Percentiles rank a stretch among this genome's conserved stretches.
phyloP scores from a whole-genome alignment of 1,140 invertebrate species.

The Drosophila pachea region DNA sequence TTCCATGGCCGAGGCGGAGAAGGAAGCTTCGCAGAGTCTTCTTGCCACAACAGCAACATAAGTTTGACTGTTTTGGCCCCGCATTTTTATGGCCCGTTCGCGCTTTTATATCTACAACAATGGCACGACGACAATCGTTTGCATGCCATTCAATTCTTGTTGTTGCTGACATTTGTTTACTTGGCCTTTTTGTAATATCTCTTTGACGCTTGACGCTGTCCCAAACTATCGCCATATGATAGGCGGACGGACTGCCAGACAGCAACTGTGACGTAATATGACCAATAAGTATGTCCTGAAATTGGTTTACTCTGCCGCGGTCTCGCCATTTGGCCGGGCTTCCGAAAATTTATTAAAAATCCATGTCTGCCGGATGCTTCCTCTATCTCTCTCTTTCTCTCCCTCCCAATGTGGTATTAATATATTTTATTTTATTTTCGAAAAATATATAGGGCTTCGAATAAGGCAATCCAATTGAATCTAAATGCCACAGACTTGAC shows the following conservation, averaged over 20 bases:
- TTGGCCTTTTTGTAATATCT: constrained; percentile 41
- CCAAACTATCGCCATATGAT: constrained; percentile 3
- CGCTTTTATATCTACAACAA: constrained; percentile 53
- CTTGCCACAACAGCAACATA: constrained; percentile 56
- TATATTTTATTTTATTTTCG: too few species aligned
- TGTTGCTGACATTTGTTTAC: constrained; percentile 64
- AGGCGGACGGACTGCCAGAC: constrained; percentile 14
- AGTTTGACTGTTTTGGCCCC: constrained; percentile 72
- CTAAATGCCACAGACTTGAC: too few species aligned
- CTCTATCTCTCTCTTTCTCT: too few species aligned
- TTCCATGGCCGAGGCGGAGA: neutral
- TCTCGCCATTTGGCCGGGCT: neutral
- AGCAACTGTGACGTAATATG: constrained; percentile 73
- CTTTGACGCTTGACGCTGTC: constrained; percentile 29
- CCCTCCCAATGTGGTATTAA: too few species aligned
- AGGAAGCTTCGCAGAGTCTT: constrained; percentile 9
- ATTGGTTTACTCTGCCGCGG: constrained; percentile 30
- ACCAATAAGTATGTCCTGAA: constrained; percentile 51
- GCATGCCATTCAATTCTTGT: constrained; percentile 30
- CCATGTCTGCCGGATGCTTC: constrained; percentile 54
- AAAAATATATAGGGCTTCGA: too few species aligned
- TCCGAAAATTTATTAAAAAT: constrained; percentile 70
- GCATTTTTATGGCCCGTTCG: constrained; percentile 70
- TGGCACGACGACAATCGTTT: constrained; percentile 33
- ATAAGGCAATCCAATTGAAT: too few species aligned